Percentiles rank a stretch among this genome's conserved stretches.
phyloP scores from a whole-genome alignment of 1,140 invertebrate species.

The Maconellicoccus hirsutus region DNA sequence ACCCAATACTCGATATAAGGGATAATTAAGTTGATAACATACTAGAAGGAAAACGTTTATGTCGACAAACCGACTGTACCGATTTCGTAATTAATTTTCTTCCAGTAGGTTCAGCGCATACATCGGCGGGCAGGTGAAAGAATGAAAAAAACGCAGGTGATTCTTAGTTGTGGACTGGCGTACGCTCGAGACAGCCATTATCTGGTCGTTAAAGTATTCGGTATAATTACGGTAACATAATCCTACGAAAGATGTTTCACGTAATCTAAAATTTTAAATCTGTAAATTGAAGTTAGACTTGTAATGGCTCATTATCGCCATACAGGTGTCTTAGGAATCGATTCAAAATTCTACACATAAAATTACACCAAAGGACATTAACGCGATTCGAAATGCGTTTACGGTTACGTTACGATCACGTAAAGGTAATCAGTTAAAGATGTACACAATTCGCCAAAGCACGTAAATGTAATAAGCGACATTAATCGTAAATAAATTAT shows the following conservation, averaged over 20 bases:
- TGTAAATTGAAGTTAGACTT: background rate
- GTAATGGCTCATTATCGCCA: background rate
- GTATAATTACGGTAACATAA: background rate
- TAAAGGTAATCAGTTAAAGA: background rate
- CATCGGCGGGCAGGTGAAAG: background rate
- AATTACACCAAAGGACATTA: too few species aligned
- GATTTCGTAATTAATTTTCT: background rate
- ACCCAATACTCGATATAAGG: background rate
- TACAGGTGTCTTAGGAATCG: background rate
- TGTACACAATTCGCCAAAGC: background rate
- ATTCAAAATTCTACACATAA: background rate
- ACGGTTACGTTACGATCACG: background rate
- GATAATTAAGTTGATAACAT: slow-evolving; percentile 5
- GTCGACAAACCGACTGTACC: background rate
- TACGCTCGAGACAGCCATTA: background rate
- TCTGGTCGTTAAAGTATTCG: background rate
- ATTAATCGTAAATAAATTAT: slow-evolving; percentile 10
- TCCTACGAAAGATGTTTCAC: background rate
- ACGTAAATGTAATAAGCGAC: background rate
- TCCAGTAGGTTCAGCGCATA: background rate
- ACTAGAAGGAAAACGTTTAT: background rate
- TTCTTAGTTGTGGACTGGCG: background rate
- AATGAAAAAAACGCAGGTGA: background rate
- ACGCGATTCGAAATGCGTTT: background rate
- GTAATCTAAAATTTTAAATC: slow-evolving; percentile 1